Base-by-base conservation (phyloP, 2,888 invertebrate species). In the Ceriagrion tenellum region DNA sequence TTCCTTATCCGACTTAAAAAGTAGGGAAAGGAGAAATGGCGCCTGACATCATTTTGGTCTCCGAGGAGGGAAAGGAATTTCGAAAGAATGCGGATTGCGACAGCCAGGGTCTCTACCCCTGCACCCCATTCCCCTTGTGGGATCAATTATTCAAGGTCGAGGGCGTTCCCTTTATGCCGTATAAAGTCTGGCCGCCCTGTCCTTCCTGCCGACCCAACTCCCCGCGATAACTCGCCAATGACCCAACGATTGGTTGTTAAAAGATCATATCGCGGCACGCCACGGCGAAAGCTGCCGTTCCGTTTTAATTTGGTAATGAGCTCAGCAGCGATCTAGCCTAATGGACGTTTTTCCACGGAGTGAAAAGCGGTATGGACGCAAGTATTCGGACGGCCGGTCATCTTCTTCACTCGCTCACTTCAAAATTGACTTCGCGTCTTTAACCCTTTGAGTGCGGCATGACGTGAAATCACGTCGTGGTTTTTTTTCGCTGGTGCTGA, bases 291-390 rank as follows among this genome's bases (percentile, higher is more conserved):
- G 35, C 35, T 81, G 81, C 81, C 81, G 3, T 81, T 81, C 35
- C 81, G 81, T 81, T 81, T 81, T 81, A 81, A 81, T 81, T 81
- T 35, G 81, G 81, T 35, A 81, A 81, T 81, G 35, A 35, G 81
- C 35, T 18, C 16, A 35, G 35, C 12, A 23, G 30, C 30, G n/a
- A n/a, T 69, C 69, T 69, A 26, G 69, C 69, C 10, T n/a, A 69
- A 69, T 69, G 69, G n/a, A 69, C 81, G 26, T 18, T 35, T 18
- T 35, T 23, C n/a, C 69, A 26, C 2, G 18, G 69, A 69, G 69
- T 2, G 69, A 69, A 69, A 10, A 69, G 6, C 16, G 3, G 1
- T 13, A 13, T 59, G 10, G 59, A 59, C 4, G 47, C 47, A 47
- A 47, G 47, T 8, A 47, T 47, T 47, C 8, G 8, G 47, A 8